phyloP scores from a whole-genome alignment of 2,797 vertebrate species.

The Sandelia bainsii region DNA sequence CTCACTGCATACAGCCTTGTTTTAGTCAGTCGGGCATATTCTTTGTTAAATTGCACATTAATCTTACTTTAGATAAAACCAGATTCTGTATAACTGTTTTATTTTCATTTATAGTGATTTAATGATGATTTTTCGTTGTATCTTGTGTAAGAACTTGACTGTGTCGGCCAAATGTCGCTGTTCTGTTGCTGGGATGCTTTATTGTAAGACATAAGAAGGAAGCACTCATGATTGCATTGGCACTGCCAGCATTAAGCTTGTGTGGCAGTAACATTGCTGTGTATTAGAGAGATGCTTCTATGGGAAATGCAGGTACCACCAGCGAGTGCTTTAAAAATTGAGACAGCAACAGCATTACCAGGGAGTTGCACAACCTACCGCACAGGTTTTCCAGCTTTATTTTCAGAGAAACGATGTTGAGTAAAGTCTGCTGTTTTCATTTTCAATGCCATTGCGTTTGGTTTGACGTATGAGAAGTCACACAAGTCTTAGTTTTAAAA shows the following conservation, averaged over 20 bases:
- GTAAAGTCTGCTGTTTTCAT: background rate
- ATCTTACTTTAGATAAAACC: too few relatives aligned
- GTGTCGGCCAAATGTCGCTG: background rate
- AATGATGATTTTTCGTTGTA: background rate
- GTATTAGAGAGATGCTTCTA: constrained; percentile 23
- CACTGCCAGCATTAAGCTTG: constrained; percentile 3
- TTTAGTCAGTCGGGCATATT: too few relatives aligned
- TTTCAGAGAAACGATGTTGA: constrained; percentile 1
- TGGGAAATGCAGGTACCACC: constrained; percentile 29
- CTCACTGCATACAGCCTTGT: too few relatives aligned
- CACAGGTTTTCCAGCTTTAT: background rate
- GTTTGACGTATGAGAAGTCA: background rate
- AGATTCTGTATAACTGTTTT: too few relatives aligned
- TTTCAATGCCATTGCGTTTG: background rate
- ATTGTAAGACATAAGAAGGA: background rate
- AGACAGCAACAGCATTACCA: background rate
- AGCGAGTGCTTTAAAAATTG: constrained; percentile 6
- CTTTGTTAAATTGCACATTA: too few relatives aligned
- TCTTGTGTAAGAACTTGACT: background rate
- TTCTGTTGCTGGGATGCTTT: background rate
- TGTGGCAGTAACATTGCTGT: constrained; percentile 13
- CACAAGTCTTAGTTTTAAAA: background rate
- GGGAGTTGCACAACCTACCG: background rate
- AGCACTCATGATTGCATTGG: background rate
- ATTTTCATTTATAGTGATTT: too few relatives aligned